Conservation (phyloP, 1,140 invertebrate genomes). For the Neocloeon triangulifer region DNA sequence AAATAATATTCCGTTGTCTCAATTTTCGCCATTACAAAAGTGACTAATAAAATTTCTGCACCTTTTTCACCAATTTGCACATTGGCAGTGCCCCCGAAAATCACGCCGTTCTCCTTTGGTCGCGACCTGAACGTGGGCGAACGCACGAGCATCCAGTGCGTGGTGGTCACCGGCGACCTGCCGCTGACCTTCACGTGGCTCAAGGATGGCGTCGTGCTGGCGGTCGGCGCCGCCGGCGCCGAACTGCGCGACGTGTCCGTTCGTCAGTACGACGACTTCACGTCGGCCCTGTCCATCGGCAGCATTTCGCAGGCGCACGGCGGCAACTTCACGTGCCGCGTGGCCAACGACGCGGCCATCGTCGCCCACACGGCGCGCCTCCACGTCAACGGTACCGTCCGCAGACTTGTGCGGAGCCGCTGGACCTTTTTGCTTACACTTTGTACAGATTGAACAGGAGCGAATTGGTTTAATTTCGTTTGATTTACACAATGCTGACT, state of each 20-base stretch:
- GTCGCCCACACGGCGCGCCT: constrained; percentile 20
- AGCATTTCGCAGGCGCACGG: constrained; percentile 19
- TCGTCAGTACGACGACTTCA: constrained; percentile 22
- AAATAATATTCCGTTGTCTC: too few species aligned
- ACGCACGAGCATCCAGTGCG: constrained; percentile 33
- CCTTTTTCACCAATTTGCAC: too few species aligned
- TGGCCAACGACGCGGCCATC: constrained; percentile 20
- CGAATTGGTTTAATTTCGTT: too few species aligned
- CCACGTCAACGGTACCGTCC: constrained; percentile 21
- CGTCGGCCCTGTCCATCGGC: constrained; percentile 24
- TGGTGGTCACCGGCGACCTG: constrained; percentile 39
- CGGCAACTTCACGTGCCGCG: constrained; percentile 25
- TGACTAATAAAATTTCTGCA: too few species aligned
- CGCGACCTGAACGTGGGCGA: constrained; percentile 26
- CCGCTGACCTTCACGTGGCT: constrained; percentile 41
- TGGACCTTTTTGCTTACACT: too few species aligned
- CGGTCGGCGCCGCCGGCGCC: constrained; percentile 12
- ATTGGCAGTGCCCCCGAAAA: constrained; percentile 35
- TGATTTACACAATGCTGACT: too few species aligned
- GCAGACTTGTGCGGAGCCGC: too few species aligned
- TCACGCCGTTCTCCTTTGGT: constrained; percentile 31
- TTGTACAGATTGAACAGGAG: too few species aligned
- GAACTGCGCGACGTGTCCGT: constrained; percentile 12
- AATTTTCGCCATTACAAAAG: too few species aligned
- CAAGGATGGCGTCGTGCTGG: constrained; percentile 24